Evolutionary conservation across 2,888 invertebrate genomes (phyloP), one percentile per base, ranked within the genome.

Genomic region (Listrodromus nycthemerus): DNA sequence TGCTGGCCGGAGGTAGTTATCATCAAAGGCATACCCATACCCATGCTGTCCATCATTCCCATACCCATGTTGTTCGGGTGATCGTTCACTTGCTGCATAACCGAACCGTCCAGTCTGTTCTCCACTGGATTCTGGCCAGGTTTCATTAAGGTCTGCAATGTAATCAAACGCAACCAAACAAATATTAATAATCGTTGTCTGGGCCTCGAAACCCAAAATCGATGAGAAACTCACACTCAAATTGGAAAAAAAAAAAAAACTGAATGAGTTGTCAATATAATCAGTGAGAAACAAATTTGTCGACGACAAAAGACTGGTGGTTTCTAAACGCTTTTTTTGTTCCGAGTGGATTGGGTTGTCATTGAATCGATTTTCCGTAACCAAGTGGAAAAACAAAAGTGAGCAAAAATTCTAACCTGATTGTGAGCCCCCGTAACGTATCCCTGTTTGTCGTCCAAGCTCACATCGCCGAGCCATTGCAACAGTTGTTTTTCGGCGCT

Each of bases 401-500:
- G 4, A 27, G 10, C 8, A 16, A 61, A 19, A 16, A 58, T 79
- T 55, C 80, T 91, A 91, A 92, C 93, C 89, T 90, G 85, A 84
- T 91, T 89, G 82, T 91, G 89, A 79, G 90, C 90, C 85, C 88
- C 91, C 67, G 92, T 89, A 83, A 91, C 91, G 74, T 92, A 93
- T 88, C 87, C 90, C 86, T 92, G 91, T 83, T 92, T 92, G 77
- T 91, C 91, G 80, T 93, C 92, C 73, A 92, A 82, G 27, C 86
- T 89, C 58, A 91, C 92, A 76, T 92, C 92, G 61, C 92, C 92
- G 61, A 93, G 89, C 93, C 93, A 93, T 91, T 93, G 92, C 75
- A 93, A 92, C 89, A 93, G 94, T 94, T 95, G 95, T 86, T 95
- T 95, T 89, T 96, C 96, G 52, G 96, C 95, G 92, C 95, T 96